Base-by-base conservation (phyloP, 2,888 invertebrate genomes). In the Xanthia icteritia region DNA sequence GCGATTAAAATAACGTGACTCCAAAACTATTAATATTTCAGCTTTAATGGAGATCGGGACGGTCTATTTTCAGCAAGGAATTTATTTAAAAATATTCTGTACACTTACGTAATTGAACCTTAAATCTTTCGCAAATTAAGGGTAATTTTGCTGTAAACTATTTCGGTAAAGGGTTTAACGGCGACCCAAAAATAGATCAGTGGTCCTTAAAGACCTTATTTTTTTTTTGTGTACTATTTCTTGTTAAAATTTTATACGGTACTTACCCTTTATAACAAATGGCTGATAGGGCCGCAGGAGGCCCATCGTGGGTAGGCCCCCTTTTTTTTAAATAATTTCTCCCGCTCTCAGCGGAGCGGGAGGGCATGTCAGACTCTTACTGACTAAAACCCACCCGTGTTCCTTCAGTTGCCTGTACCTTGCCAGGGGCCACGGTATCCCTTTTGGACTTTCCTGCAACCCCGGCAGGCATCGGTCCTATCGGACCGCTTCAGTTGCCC, bases 141-240 rank as follows among this genome's bases (percentile, higher is more conserved):
- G 13, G n/a, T 51, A 31, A 63, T 61, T 75, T 82, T 69, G 23
- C 39, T 31, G n/a, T 15, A 60, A 75, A 82, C 68, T 76, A 76
- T 76, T 69, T 76, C 13, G 36, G 13, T 39, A 20, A 56, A 31
- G n/a, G 51, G 64, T 60, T 60, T 39, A 51, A 54, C 15, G 45
- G 27, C 8, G 31, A 48, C 65, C 68, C 45, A 31, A 69, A 74
- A 54, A 76, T 69, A 65, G 64, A 76, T 80, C 76, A 69, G 20
- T 54, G 45, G 51, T 51, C 51, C 23, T 67, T n/a, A n/a, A n/a
- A n/a, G n/a, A n/a, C n/a, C n/a, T n/a, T n/a, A n/a, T n/a, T 56
- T 64, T 31, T 48, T 64, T 58, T 9, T n/a, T 39, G 31, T 31
- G 6, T n/a, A 1, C n/a, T n/a, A n/a, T n/a, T n/a, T n/a, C n/a